Evolutionary conservation across 1,140 invertebrate genomes (phyloP).

Genomic region (Euglossa dilemma): DNA sequence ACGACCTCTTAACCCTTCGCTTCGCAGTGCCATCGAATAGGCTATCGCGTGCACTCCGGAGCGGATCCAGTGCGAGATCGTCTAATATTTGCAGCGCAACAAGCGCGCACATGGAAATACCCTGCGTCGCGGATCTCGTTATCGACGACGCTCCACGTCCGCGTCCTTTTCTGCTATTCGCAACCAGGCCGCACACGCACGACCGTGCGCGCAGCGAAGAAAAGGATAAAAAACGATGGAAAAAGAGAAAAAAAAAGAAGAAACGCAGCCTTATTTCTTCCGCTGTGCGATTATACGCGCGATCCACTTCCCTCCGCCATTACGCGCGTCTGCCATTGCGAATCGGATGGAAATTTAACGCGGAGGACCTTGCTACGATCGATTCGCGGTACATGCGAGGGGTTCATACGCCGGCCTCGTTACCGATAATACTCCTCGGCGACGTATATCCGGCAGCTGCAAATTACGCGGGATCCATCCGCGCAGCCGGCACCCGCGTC

Average conservation of each 20-base stretch:
- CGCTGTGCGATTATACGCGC: no score
- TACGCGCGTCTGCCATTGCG: neutral
- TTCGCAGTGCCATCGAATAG: neutral
- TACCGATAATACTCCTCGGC: slow-evolving; percentile 31
- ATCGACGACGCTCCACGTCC: slow-evolving; percentile 9
- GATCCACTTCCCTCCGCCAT: no score
- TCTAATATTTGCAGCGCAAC: neutral
- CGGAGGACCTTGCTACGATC: neutral
- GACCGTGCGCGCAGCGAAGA: neutral
- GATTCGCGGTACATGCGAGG: neutral
- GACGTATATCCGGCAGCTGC: neutral
- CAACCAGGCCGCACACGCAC: neutral
- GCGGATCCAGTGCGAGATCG: neutral
- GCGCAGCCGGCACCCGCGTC: neutral
- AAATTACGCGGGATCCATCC: slow-evolving; percentile 14
- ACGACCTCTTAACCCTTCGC: neutral
- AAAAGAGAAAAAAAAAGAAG: neutral
- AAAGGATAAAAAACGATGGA: neutral
- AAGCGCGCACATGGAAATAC: neutral
- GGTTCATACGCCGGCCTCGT: slow-evolving; percentile 4
- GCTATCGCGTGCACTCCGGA: no score
- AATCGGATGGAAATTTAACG: slow-evolving; percentile 35
- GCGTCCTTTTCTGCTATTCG: neutral
- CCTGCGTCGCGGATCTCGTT: neutral
- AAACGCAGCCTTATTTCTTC: slow-evolving; percentile 14